Evolutionary conservation across 53 echinoderm and acorn worm genomes (phyloP).

Genomic region (Holothuria scabra): DNA sequence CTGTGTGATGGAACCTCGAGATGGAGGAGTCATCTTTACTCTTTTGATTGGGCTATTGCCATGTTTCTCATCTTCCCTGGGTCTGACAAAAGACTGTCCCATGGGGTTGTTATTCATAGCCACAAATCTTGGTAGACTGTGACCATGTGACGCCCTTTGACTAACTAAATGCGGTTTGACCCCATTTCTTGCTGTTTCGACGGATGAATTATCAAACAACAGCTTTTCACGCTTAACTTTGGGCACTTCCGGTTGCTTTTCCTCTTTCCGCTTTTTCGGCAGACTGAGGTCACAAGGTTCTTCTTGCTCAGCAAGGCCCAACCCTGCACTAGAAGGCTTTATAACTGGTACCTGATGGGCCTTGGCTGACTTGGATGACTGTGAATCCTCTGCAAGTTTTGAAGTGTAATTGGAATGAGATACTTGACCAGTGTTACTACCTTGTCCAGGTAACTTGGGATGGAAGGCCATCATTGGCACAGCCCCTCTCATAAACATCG

Average conservation of each 20-base stretch:
- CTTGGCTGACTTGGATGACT: neutral
- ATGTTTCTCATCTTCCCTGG: neutral
- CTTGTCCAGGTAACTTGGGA: slow-evolving; percentile 20
- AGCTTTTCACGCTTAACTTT: neutral
- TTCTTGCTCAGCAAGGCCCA: slow-evolving; percentile 70
- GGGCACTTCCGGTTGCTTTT: neutral
- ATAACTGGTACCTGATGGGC: slow-evolving; percentile 46
- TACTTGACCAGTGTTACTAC: neutral
- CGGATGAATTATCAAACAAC: too few species aligned
- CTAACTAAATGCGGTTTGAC: neutral
- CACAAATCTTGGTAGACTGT: neutral
- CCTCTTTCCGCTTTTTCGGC: slow-evolving; percentile 75
- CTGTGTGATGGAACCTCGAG: slow-evolving; percentile 96
- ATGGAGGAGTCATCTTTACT: slow-evolving; percentile 89
- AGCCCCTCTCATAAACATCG: slow-evolving; percentile 12
- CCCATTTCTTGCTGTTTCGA: neutral
- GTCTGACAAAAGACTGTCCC: neutral
- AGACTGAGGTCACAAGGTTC: slow-evolving; percentile 95
- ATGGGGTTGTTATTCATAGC: neutral
- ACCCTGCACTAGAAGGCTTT: neutral
- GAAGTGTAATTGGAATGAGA: slow-evolving; percentile 26
- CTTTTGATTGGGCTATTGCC: slow-evolving; percentile 16
- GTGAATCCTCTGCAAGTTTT: neutral
- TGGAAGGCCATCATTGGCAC: slow-evolving; percentile 29
- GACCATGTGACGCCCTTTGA: neutral